Conservation (phyloP, 1,140 invertebrate species). For the Drosophila orosa region DNA sequence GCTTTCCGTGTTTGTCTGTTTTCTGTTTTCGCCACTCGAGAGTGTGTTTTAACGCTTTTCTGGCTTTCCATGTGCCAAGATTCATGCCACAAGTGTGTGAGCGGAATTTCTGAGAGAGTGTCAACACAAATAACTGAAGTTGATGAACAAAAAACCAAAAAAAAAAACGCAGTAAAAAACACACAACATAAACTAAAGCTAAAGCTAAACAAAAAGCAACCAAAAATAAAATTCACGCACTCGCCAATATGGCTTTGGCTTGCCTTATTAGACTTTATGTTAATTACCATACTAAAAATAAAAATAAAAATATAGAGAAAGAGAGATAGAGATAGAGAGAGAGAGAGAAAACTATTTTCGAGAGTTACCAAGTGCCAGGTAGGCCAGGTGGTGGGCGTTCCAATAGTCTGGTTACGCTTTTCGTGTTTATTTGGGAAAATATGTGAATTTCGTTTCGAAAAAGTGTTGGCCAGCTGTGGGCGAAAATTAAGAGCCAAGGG, state of each 20-base stretch:
- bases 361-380: constrained; percentile 54
- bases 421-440: constrained; percentile 36
- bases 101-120: constrained; percentile 64
- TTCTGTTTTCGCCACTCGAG: constrained; percentile 12
- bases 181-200: constrained; percentile 8
- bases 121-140: constrained; percentile 45
- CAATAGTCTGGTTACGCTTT: constrained; percentile 30
- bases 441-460: constrained; percentile 13
- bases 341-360: constrained; percentile 40
- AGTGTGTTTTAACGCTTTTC: constrained; percentile 13
- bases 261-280: constrained; percentile 76
- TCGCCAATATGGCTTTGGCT: constrained; percentile 50
- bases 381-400: constrained; percentile 41
- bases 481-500: constrained; percentile 34
- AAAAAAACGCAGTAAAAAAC: not conserved
- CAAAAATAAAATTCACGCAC: constrained; percentile 48
- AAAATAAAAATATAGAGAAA: constrained; percentile 21
- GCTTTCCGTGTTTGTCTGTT: constrained; percentile 19
- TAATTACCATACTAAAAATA: constrained; percentile 77
- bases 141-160: constrained; percentile 32
- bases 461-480: constrained; percentile 21
- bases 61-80: constrained; percentile 46
- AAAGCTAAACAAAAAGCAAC: constrained; percentile 17
- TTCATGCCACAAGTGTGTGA: constrained; percentile 55
- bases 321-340: not conserved